phyloP scores from a whole-genome alignment of 2,113 vertebrate genomes.

The Melanocharis versteri region DNA sequence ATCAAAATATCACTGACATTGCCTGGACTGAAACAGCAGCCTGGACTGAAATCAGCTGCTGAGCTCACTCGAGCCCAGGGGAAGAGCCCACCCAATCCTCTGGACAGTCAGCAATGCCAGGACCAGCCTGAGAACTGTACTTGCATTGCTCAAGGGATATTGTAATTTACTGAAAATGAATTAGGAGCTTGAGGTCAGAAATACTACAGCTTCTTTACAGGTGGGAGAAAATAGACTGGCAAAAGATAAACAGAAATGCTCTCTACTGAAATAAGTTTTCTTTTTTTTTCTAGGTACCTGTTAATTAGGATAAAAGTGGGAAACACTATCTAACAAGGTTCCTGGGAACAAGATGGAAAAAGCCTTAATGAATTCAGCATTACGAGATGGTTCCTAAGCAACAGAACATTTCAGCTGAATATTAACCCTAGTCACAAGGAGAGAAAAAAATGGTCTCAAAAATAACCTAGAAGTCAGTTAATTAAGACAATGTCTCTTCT shows the following conservation, averaged over 20 bases:
- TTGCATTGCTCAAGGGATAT: background rate
- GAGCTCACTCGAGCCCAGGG: background rate
- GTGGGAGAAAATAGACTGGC: background rate
- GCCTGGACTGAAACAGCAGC: background rate
- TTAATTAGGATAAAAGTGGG: slow-evolving; percentile 73
- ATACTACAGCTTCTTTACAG: background rate
- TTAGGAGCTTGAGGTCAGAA: background rate
- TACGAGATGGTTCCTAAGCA: slow-evolving; percentile 70
- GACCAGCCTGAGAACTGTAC: background rate
- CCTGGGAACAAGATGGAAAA: slow-evolving; percentile 55
- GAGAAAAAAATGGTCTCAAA: background rate
- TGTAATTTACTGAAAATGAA: background rate
- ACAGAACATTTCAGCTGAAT: slow-evolving; percentile 59
- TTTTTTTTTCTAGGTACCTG: slow-evolving; percentile 30
- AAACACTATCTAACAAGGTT: slow-evolving; percentile 66
- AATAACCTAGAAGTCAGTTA: slow-evolving; percentile 21
- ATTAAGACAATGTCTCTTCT: background rate
- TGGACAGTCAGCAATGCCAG: background rate
- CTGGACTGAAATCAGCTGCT: background rate
- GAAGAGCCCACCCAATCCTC: background rate
- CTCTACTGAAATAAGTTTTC: background rate
- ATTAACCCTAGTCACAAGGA: slow-evolving; percentile 54
- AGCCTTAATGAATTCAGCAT: slow-evolving; percentile 72
- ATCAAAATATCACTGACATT: background rate
- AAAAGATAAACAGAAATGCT: slow-evolving; percentile 7